Percentiles rank a stretch among this genome's conserved stretches.
Evolutionary conservation across 30 jellyfish, hydroid and myxozoan species (phyloP).

Genomic region (Turritopsis dohrnii): DNA sequence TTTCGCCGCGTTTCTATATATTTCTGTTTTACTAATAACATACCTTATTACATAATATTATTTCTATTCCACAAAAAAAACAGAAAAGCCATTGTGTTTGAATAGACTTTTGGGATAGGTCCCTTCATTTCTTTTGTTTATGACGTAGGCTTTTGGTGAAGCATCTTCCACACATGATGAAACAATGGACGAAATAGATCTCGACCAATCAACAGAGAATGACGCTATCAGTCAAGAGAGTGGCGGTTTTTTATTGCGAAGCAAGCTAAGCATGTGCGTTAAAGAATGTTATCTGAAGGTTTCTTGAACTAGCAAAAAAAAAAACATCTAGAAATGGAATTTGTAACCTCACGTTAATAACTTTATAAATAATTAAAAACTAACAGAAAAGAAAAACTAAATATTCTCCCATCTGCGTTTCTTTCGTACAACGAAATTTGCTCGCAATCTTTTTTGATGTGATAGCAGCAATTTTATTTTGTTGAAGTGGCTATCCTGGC

Average conservation of each 20-base stretch:
- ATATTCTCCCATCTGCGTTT: neutral
- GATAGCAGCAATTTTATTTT: no score
- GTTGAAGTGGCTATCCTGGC: no score
- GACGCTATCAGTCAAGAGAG: neutral
- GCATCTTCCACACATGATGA: neutral
- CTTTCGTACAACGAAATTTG: neutral
- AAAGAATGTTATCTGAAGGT: neutral
- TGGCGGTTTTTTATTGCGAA: neutral
- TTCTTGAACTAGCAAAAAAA: no score
- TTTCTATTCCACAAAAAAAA: no score
- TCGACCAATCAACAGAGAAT: neutral
- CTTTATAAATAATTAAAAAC: neutral
- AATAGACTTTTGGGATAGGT: neutral
- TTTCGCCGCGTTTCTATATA: no score
- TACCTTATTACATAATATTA: no score
- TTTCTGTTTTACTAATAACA: no score
- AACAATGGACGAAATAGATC: neutral
- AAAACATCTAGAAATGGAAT: neutral
- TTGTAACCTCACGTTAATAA: neutral
- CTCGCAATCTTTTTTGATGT: no score
- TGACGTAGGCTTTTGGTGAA: constrained; percentile 1
- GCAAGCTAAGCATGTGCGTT: constrained; percentile 9
- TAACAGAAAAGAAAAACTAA: neutral
- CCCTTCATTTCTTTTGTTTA: neutral
- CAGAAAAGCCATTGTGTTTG: no score